Base-by-base conservation (phyloP, 2,888 invertebrate genomes). In the Chymomyza procnemis region DNA sequence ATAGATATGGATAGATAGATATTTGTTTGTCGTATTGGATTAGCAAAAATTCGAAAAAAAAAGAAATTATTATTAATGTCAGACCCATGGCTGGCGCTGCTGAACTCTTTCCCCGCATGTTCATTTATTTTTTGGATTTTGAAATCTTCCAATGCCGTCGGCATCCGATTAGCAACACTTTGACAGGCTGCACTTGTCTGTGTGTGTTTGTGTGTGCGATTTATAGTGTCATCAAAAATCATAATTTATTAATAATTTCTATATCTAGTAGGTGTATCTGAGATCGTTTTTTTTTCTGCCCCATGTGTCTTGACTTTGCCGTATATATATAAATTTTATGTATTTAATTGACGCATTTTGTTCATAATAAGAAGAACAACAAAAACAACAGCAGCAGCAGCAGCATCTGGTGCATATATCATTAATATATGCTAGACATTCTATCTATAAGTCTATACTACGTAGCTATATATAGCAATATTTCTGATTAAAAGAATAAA, bases 331-430 rank as follows among this genome's bases (percentile, higher is more conserved):
- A 60, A 8, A 64, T 57, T 57, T 73, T 75, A 65, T 69, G 66
- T 72, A 76, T 80, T 83, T 85, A 81, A 85, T 83, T 85, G 84
- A 85, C 81, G 79, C 86, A 81, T 85, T 81, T 81, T 76, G 86
- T 76, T 74, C 74, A 73, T n/a, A n/a, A n/a, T n/a, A n/a, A n/a
- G n/a, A n/a, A n/a, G n/a, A n/a, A n/a, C n/a, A n/a, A n/a, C n/a
- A n/a, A n/a, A n/a, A n/a, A n/a, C 66, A 67, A 66, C 57, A 59
- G 62, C 67, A 69, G 75, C 60, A 62, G 55, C 55, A 64, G 47
- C 58, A 70, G 14, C 63, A 52, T 67, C 60, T 61, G 56, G 59
- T 67, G 71, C 73, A 67, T 71, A 71, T 71, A 71, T 67, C 63
- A 71, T 71, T 60, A 59, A 71, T 71, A 71, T 71, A 66, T 66